Conservation (phyloP, 1,140 invertebrate species). For the Bactericera cockerelli region DNA sequence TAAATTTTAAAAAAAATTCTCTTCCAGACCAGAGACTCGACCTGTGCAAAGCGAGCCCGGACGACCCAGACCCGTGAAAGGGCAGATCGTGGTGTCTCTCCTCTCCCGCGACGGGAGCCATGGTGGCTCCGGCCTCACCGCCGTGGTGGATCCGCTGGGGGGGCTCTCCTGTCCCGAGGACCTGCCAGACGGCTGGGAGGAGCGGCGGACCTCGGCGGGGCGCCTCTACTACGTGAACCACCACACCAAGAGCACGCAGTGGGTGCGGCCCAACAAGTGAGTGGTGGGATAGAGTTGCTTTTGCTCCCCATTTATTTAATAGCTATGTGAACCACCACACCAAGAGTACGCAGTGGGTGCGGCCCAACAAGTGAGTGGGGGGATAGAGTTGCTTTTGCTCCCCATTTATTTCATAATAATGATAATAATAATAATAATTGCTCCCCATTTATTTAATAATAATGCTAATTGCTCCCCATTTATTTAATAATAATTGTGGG, state of each 20-base stretch:
- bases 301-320: too few species aligned
- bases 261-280: conserved; percentile 47
- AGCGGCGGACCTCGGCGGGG: conserved; percentile 66
- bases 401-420: too few species aligned
- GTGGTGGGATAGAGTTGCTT: too few species aligned
- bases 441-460: too few species aligned
- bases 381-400: too few species aligned
- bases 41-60: conserved; percentile 65
- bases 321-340: too few species aligned
- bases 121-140: conserved; percentile 36
- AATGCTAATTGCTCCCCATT: too few species aligned
- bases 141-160: conserved; percentile 39
- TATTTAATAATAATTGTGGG: too few species aligned
- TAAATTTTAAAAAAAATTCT: too few species aligned
- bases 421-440: too few species aligned
- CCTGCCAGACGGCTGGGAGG: conserved; percentile 76
- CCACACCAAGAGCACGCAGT: conserved; percentile 77
- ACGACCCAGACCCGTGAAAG: conserved; percentile 77
- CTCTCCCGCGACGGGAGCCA: conserved; percentile 66
- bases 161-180: conserved; percentile 37
- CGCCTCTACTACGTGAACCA: conserved; percentile 89
- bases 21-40: conserved; percentile 90
- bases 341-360: too few species aligned
- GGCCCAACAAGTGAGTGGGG: too few species aligned
- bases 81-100: conserved; percentile 85